These are phyloP conservation scores for Fundulus diaphanus DNA, from an alignment of 2,797 vertebrate genomes.

Conservation along the genomic window DNA sequence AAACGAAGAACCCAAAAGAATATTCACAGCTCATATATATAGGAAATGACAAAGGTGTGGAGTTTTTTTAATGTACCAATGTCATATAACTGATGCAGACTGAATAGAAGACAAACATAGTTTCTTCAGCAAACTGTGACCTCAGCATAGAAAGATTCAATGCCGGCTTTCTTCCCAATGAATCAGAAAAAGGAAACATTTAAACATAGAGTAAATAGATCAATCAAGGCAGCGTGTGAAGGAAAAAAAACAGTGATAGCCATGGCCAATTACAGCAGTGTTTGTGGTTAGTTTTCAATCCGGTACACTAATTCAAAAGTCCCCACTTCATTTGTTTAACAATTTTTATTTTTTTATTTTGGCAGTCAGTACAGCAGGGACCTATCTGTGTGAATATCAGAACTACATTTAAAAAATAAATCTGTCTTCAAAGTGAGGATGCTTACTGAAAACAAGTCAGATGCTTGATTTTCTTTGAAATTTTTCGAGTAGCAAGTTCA, in stretches of 20 bases:
- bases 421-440: neutral
- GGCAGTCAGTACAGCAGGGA: neutral
- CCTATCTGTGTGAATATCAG: neutral
- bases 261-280: constrained; percentile 23
- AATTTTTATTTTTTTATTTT: too few species aligned
- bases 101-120: too few species aligned
- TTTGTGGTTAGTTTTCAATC: constrained; percentile 40
- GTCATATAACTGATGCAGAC: constrained; percentile 31
- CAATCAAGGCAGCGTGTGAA: constrained; percentile 11
- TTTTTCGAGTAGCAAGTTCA: neutral
- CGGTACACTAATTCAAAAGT: constrained; percentile 46
- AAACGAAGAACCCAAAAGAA: constrained; percentile 21
- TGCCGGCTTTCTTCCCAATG: neutral
- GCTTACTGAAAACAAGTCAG: constrained; percentile 3
- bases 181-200: constrained; percentile 17
- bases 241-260: constrained; percentile 22
- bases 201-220: constrained; percentile 7
- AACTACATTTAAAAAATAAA: neutral
- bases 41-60: constrained; percentile 17
- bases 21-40: constrained; percentile 12
- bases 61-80: neutral
- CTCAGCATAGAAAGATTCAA: constrained; percentile 13
- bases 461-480: neutral
- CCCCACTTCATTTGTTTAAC: constrained; percentile 20
- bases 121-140: constrained; percentile 24